Base-by-base conservation (phyloP, 1,140 invertebrate genomes). In the Brachystomella parvula region DNA sequence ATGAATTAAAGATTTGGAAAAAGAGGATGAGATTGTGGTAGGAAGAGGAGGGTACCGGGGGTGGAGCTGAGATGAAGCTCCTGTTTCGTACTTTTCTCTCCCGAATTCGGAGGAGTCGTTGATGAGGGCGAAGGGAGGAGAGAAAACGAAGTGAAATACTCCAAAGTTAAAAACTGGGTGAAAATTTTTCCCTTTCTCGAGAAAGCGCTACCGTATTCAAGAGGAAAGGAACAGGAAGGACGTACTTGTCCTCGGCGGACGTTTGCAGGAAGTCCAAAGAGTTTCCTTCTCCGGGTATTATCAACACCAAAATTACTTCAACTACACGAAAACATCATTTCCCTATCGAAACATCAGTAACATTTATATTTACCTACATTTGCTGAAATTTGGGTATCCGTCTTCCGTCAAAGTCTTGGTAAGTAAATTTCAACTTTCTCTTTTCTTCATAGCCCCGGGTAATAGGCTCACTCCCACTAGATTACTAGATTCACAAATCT, bases 261-360 rank as follows among this genome's bases (percentile, higher is more conserved):
- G 67, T 72, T 72, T 69, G 57, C 67, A 69, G 71, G 71, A 72
- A 72, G 68, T 68, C 61, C 66, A 65, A 72, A 72, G 71, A 72
- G 71, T 72, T 56, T 72, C 71, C 71, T 70, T 72, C 65, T 72
- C 62, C 68, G 68, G 71, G 68, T 67, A 64, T 3, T 67, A 67
- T 70, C 71, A 72, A 72, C 71, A 72, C 68, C 68, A 44, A 70
- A 70, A 72, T 72, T 72, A 70, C 71, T 63, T 66, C 57, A 63
- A 9, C 9, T 66, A 70, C 71, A 68, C 71, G 64, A 70, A 68
- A 70, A 70, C 71, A 68, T 68, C 67, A 71, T 71, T 71, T 71
- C 69, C 69, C 64, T 47, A 63, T 44, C 39, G 32, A 29, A 53
- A 31, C 28, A 47, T 24, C 30, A 17, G 31, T 32, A 63, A 53